These are phyloP conservation scores for Stylophora pistillata DNA, from an alignment of 64 coral and sea anemone genomes.

Conservation along the genomic window DNA sequence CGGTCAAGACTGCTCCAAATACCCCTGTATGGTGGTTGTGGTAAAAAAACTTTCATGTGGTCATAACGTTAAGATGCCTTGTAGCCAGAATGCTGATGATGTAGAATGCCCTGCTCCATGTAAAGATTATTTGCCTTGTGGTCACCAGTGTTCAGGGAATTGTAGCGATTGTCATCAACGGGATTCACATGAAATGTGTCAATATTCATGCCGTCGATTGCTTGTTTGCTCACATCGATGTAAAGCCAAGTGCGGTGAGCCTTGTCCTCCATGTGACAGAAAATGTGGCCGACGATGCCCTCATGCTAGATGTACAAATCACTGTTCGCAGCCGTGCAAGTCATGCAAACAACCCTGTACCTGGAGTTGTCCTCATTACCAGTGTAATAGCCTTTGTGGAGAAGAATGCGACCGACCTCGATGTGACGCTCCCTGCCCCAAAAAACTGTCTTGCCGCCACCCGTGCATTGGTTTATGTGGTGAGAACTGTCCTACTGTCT, in stretches of 20 bases:
- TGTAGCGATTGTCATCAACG: slow-evolving; percentile 36
- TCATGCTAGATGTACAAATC: slow-evolving; percentile 31
- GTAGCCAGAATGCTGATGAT: not conserved
- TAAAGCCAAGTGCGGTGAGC: slow-evolving; percentile 47
- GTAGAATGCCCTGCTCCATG: not conserved
- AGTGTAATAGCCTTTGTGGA: slow-evolving; percentile 62
- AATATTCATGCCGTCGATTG: slow-evolving; percentile 43
- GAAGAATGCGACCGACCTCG: slow-evolving; percentile 40
- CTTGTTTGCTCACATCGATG: slow-evolving; percentile 69
- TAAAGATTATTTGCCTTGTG: not conserved
- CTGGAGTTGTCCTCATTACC: slow-evolving; percentile 52
- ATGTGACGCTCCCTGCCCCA: slow-evolving; percentile 43
- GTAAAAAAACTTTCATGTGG: slow-evolving; percentile 44
- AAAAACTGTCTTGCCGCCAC: slow-evolving; percentile 49
- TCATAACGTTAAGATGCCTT: slow-evolving; percentile 30
- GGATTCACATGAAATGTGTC: slow-evolving; percentile 51
- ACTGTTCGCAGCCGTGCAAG: slow-evolving; percentile 36
- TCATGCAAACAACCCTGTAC: slow-evolving; percentile 52
- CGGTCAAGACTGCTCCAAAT: slow-evolving; percentile 17
- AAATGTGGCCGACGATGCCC: slow-evolving; percentile 50
- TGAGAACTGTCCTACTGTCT: slow-evolving; percentile 45
- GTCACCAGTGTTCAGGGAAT: slow-evolving; percentile 42
- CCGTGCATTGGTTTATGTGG: slow-evolving; percentile 61
- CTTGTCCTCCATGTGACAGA: slow-evolving; percentile 60
- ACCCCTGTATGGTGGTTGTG: not conserved